These are phyloP conservation scores for Hippopotamus amphibius DNA, from an alignment of 2,113 vertebrate species.

Conservation along the genomic window DNA sequence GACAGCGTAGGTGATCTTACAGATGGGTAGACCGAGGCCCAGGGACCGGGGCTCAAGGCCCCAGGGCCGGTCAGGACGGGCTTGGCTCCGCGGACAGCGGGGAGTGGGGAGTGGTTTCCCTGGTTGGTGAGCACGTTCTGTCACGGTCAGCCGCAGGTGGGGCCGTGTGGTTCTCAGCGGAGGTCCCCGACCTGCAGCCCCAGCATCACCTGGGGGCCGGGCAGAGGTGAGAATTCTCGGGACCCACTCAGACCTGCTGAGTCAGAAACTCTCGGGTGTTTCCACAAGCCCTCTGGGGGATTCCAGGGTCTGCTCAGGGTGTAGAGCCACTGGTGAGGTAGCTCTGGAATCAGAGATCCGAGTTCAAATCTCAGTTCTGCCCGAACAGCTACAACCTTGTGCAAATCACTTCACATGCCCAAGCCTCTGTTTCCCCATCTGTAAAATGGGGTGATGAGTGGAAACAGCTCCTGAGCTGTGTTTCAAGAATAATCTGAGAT, in stretches of 20 bases:
- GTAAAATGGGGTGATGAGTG: neutral
- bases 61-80: accelerated
- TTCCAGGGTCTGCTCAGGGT: neutral
- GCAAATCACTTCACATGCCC: neutral
- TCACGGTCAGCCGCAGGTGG: accelerated
- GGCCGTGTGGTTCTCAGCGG: accelerated
- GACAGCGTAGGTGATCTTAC: accelerated
- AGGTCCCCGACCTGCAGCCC: neutral
- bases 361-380: neutral
- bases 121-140: accelerated
- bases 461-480: neutral
- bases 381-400: neutral
- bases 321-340: neutral
- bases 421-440: neutral
- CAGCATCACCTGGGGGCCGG: neutral
- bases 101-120: neutral
- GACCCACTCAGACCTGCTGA: neutral
- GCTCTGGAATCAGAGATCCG: neutral
- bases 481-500: neutral
- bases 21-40: neutral
- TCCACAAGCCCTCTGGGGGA: neutral
- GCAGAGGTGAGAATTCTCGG: accelerated
- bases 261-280: neutral
- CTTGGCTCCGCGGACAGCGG: accelerated
- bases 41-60: neutral